Evolutionary conservation across 2,888 invertebrate species (phyloP).

Genomic region (Orthonevra nobilis): DNA sequence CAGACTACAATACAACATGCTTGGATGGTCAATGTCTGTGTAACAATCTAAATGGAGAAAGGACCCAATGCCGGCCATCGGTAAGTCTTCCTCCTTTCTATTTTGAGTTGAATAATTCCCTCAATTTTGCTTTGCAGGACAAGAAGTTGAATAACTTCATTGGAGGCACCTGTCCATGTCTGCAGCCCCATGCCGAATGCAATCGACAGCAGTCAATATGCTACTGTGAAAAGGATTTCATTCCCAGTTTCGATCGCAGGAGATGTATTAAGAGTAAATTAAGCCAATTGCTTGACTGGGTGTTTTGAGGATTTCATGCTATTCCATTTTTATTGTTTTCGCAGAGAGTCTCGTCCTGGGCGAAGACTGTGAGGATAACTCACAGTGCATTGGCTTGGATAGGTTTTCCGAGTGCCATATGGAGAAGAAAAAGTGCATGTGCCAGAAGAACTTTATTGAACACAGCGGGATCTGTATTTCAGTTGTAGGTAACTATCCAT

Average conservation of each 20-base stretch:
- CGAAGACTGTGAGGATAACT: conserved; percentile 73
- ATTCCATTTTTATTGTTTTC: conserved; percentile 45
- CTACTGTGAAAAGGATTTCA: conserved; percentile 72
- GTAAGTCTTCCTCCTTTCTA: conserved; percentile 65
- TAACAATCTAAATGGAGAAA: conserved; percentile 57
- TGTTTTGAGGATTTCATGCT: conserved; percentile 9
- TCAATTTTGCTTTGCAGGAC: conserved; percentile 55
- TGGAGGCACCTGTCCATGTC: conserved; percentile 77
- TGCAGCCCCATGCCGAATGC: conserved; percentile 74
- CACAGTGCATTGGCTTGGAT: conserved; percentile 74
- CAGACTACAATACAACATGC: conserved; percentile 72
- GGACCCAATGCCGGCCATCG: conserved; percentile 73
- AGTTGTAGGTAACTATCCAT: conserved; percentile 73
- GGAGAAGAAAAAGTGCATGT: conserved; percentile 72
- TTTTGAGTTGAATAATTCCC: conserved; percentile 27
- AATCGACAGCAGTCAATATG: conserved; percentile 72
- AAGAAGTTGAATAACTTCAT: conserved; percentile 75
- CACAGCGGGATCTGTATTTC: conserved; percentile 73
- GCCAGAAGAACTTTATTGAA: conserved; percentile 72
- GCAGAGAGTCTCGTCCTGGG: conserved; percentile 72
- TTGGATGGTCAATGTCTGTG: conserved; percentile 73
- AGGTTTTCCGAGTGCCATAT: conserved; percentile 74
- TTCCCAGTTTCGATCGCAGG: conserved; percentile 75
- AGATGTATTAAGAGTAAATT: conserved; percentile 75
- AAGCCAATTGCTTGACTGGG: conserved; percentile 16